A percentile compares a stretch with the other conserved stretches of the same genome.
These are phyloP conservation scores for Harpagifer antarcticus DNA, from an alignment of 2,797 vertebrate genomes.

Conservation along the genomic window DNA sequence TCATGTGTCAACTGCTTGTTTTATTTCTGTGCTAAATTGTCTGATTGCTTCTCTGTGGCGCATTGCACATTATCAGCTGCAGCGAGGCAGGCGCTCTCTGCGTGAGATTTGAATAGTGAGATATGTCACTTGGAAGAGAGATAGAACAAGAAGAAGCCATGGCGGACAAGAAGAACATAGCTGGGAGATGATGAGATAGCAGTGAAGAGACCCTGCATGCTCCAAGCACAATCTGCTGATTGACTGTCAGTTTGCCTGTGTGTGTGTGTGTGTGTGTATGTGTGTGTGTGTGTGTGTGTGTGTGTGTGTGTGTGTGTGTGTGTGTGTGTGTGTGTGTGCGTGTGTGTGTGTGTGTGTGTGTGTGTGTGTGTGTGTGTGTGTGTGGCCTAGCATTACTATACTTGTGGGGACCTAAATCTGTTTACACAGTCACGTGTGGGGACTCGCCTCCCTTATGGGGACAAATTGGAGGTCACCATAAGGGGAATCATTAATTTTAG, in stretches of 20 bases:
- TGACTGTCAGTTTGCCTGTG: slow-evolving; percentile 11
- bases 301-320: too few species aligned
- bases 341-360: too few species aligned
- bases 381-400: too few species aligned
- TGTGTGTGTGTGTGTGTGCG: too few species aligned
- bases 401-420: too few species aligned
- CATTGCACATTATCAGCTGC: slow-evolving; percentile 77
- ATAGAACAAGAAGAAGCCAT: slow-evolving; percentile 45
- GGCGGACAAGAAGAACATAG: slow-evolving; percentile 24
- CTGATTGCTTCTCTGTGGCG: slow-evolving; percentile 76
- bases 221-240: slow-evolving; percentile 33
- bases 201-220: slow-evolving; percentile 31
- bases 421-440: too few species aligned
- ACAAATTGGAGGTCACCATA: too few species aligned
- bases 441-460: too few species aligned
- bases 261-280: slow-evolving; percentile 1
- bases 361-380: too few species aligned
- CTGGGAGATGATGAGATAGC: slow-evolving; percentile 48
- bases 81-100: slow-evolving; percentile 62
- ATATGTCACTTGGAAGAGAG: slow-evolving; percentile 43
- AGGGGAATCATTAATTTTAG: too few species aligned
- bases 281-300: too few species aligned
- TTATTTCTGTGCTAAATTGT: slow-evolving; percentile 74
- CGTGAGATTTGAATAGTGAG: slow-evolving; percentile 65
- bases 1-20: slow-evolving; percentile 68